Evolutionary conservation across 2,888 invertebrate genomes (phyloP).

Genomic region (Diachrysia chrysitis): DNA sequence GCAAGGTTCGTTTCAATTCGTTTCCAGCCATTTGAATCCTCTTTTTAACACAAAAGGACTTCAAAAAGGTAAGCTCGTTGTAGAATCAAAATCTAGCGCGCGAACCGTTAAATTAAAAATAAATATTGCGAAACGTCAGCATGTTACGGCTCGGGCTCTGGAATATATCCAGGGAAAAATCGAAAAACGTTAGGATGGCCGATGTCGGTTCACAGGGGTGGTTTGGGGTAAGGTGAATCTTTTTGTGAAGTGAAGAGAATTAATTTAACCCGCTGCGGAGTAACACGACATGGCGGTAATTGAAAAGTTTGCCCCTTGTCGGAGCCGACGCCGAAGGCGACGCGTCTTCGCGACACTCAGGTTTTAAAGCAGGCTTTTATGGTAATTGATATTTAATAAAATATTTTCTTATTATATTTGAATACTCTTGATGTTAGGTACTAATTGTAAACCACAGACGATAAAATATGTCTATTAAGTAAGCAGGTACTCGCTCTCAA

Average conservation of each 20-base stretch:
- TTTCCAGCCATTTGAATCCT: slow-evolving; percentile 70
- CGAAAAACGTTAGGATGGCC: slow-evolving; percentile 75
- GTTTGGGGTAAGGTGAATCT: slow-evolving; percentile 85
- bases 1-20: slow-evolving; percentile 68
- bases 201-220: slow-evolving; percentile 79
- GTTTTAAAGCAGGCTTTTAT: slow-evolving; percentile 65
- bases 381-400: slow-evolving; percentile 62
- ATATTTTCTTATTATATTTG: slow-evolving; percentile 25
- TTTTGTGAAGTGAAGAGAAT: slow-evolving; percentile 89
- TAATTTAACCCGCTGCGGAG: slow-evolving; percentile 90
- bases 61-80: slow-evolving; percentile 79
- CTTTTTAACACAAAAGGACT: slow-evolving; percentile 80
- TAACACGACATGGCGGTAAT: slow-evolving; percentile 89
- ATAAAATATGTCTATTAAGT: neutral
- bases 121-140: slow-evolving; percentile 89
- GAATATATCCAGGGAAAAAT: slow-evolving; percentile 79
- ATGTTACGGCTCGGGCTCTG: slow-evolving; percentile 81
- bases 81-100: slow-evolving; percentile 84
- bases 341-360: slow-evolving; percentile 73
- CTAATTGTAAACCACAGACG: neutral
- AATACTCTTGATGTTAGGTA: neutral
- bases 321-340: slow-evolving; percentile 74
- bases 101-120: slow-evolving; percentile 88
- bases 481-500: neutral
- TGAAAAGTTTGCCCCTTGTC: slow-evolving; percentile 89